A percentile compares a stretch with the other conserved stretches of the same genome.
phyloP scores from a whole-genome alignment of 2,113 vertebrate species.

The Coturnix japonica region DNA sequence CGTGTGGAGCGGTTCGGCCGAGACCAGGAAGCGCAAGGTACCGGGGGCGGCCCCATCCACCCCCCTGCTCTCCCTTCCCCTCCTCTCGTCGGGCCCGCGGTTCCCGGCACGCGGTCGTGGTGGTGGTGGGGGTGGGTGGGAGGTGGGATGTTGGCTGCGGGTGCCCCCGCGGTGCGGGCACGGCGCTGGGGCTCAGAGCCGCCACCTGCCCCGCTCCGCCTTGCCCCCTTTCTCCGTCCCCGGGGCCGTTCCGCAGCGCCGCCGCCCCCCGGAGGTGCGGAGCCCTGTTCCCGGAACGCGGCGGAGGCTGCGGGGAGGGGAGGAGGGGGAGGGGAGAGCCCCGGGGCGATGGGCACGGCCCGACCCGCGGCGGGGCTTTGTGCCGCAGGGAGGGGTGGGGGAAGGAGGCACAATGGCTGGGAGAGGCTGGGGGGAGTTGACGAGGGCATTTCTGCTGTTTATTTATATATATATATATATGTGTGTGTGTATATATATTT shows the following conservation, averaged over 20 bases:
- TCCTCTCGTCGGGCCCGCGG: not conserved
- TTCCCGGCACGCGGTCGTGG: too few species aligned
- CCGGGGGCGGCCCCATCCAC: not conserved
- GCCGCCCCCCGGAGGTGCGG: conserved; percentile 29
- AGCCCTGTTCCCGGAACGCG: conserved; percentile 59
- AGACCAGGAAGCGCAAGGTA: conserved; percentile 97
- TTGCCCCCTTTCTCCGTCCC: too few species aligned
- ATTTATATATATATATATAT: too few species aligned
- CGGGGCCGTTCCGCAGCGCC: conserved; percentile 47
- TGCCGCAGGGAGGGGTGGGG: not conserved
- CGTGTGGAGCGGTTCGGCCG: conserved; percentile 94
- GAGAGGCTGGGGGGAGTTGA: too few species aligned
- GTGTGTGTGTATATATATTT: not conserved
- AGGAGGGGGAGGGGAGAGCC: conserved; percentile 11
- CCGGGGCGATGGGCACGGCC: conserved; percentile 45
- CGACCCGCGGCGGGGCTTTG: conserved; percentile 47
- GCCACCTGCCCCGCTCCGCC: too few species aligned
- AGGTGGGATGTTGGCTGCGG: not conserved
- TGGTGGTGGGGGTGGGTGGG: not conserved
- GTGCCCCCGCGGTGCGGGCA: too few species aligned
- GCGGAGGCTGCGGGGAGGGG: not conserved
- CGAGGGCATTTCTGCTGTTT: too few species aligned
- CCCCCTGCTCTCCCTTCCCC: not conserved
- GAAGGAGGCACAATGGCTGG: too few species aligned
- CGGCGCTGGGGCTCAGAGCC: too few species aligned